Percentiles rank a stretch among this genome's conserved stretches.
phyloP scores from a whole-genome alignment of 2,888 invertebrate genomes.

The Notocelia uddmanniana region DNA sequence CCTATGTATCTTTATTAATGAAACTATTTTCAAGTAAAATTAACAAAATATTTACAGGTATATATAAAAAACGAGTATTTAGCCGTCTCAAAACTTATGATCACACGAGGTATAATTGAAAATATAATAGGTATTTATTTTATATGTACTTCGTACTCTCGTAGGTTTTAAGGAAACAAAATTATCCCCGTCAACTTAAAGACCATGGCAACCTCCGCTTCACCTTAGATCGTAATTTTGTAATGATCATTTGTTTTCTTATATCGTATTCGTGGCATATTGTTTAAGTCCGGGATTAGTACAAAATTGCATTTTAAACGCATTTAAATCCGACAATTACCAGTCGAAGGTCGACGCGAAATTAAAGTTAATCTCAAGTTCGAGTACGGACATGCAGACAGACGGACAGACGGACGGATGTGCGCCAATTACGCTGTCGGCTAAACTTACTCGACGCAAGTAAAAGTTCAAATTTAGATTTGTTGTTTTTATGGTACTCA shows the following conservation, averaged over 20 bases:
- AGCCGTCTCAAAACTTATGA: too few relatives aligned
- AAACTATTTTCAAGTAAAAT: too few relatives aligned
- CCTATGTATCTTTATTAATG: too few relatives aligned
- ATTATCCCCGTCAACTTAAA: too few relatives aligned
- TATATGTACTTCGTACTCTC: too few relatives aligned
- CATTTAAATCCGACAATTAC: conserved; percentile 61
- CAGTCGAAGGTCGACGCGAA: conserved; percentile 59
- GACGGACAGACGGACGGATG: conserved; percentile 66
- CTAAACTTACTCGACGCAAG: conserved; percentile 63
- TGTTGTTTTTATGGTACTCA: conserved; percentile 45
- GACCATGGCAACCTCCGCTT: not conserved
- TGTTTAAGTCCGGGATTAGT: conserved; percentile 30
- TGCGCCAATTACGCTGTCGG: conserved; percentile 76
- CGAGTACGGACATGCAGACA: conserved; percentile 50
- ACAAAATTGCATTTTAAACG: conserved; percentile 29
- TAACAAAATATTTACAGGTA: too few relatives aligned
- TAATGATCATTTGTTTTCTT: conserved; percentile 1
- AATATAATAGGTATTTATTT: too few relatives aligned
- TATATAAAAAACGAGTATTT: too few relatives aligned
- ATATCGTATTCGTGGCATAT: not conserved
- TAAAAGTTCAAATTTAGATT: conserved; percentile 63
- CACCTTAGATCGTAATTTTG: not conserved
- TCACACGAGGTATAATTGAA: too few relatives aligned
- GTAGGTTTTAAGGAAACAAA: too few relatives aligned
- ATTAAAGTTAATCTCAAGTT: conserved; percentile 55